These are phyloP conservation scores for Mesocricetus auratus DNA, from an alignment of 2,113 vertebrate genomes.

Conservation along the genomic window DNA sequence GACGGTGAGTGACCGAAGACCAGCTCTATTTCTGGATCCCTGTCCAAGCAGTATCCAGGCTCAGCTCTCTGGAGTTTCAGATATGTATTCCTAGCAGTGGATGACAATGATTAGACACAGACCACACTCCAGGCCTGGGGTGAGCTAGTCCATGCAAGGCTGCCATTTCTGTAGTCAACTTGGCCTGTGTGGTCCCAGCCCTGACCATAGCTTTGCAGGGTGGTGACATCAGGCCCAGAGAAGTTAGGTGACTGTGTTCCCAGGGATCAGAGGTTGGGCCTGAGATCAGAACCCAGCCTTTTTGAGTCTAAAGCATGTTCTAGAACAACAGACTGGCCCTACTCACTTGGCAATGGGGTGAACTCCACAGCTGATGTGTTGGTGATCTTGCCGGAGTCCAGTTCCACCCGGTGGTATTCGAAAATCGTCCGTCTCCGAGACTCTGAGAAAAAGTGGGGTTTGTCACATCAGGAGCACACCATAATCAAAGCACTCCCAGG, in stretches of 20 bases:
- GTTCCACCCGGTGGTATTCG: constrained; percentile 95
- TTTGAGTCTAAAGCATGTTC: neutral
- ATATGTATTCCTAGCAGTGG: neutral
- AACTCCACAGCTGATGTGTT: constrained; percentile 93
- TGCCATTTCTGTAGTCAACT: neutral
- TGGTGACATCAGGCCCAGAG: neutral
- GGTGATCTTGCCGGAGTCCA: constrained; percentile 90
- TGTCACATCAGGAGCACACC: neutral
- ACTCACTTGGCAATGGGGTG: constrained; percentile 94
- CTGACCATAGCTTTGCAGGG: neutral
- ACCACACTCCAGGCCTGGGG: neutral
- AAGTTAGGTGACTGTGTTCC: neutral
- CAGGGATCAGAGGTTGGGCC: neutral
- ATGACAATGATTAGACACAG: neutral
- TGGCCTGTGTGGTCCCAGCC: neutral
- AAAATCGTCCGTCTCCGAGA: constrained; percentile 92
- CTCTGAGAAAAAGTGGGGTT: constrained; percentile 85
- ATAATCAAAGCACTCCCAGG: neutral
- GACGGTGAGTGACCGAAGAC: neutral
- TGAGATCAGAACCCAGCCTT: neutral
- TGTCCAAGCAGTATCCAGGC: neutral
- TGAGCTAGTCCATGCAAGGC: neutral
- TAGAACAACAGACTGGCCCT: neutral
- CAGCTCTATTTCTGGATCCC: neutral
- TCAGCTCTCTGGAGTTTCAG: neutral